Conservation (phyloP, 2,888 invertebrate genomes). For the Hypolimnas misippus region DNA sequence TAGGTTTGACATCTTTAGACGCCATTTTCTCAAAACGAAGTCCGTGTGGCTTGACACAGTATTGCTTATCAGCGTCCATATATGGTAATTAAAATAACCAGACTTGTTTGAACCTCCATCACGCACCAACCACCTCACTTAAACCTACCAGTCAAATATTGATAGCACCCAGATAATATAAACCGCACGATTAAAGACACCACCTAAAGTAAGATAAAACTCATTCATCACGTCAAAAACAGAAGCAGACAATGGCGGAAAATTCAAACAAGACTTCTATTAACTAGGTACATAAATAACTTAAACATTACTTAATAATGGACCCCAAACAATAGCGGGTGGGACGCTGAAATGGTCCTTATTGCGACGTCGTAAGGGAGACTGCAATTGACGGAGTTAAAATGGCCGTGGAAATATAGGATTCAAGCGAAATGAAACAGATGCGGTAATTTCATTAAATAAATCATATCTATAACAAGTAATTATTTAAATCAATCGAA, state of each 20-base stretch:
- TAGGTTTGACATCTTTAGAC: too few relatives aligned
- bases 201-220: slow-evolving; percentile 28
- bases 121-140: background rate
- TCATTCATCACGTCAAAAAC: slow-evolving; percentile 45
- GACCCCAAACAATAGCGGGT: slow-evolving; percentile 41
- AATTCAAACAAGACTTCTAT: slow-evolving; percentile 45
- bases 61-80: too few relatives aligned
- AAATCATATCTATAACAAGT: too few relatives aligned
- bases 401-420: slow-evolving; percentile 47
- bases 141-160: background rate
- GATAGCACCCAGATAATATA: background rate
- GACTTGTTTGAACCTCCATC: background rate
- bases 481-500: too few relatives aligned
- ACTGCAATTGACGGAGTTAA: slow-evolving; percentile 47
- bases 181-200: slow-evolving; percentile 16
- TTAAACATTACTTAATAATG: slow-evolving; percentile 42
- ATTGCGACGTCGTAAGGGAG: slow-evolving; percentile 40
- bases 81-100: too few relatives aligned
- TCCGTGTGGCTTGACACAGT: too few relatives aligned
- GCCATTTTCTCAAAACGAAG: too few relatives aligned
- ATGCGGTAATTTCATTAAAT: slow-evolving; percentile 28
- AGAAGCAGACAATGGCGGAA: slow-evolving; percentile 44
- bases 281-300: slow-evolving; percentile 44
- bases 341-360: slow-evolving; percentile 41
- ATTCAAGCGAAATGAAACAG: slow-evolving; percentile 29